These are phyloP conservation scores for Hermaeophaga mercurialis DNA, from an alignment of 2,888 invertebrate genomes.

Conservation along the genomic window DNA sequence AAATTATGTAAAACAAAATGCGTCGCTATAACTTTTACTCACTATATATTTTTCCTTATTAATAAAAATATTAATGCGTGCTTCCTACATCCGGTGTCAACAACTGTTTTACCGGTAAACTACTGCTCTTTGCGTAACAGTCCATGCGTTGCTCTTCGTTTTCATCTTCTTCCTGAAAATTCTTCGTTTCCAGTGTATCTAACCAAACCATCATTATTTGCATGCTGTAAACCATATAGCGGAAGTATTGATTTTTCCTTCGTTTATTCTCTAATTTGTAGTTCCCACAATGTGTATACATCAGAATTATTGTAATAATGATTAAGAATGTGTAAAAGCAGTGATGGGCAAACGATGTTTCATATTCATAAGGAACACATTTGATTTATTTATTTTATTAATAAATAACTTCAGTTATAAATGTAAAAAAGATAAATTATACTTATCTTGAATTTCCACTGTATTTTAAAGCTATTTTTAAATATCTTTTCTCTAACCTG, in stretches of 20 bases:
- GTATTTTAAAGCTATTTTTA: no score
- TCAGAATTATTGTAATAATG: not conserved
- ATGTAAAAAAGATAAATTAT: no score
- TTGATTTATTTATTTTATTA: no score
- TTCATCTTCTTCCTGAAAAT: slow-evolving; percentile 1
- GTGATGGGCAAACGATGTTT: no score
- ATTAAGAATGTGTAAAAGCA: no score
- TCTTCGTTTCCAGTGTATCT: not conserved
- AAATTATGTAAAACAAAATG: no score
- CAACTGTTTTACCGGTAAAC: not conserved
- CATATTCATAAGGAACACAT: no score
- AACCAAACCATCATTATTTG: not conserved
- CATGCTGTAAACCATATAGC: not conserved
- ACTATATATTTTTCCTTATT: no score
- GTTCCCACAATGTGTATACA: not conserved
- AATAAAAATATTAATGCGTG: not conserved
- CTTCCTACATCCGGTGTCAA: slow-evolving; percentile 1
- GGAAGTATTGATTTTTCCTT: not conserved
- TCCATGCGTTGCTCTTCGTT: not conserved
- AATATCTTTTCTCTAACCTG: no score
- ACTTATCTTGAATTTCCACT: no score
- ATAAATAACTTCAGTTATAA: no score
- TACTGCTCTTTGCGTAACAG: not conserved
- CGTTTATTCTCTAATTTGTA: not conserved
- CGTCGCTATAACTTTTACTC: no score